Conservation (phyloP, 1,140 invertebrate species). For the Drosophila trapezifrons region DNA sequence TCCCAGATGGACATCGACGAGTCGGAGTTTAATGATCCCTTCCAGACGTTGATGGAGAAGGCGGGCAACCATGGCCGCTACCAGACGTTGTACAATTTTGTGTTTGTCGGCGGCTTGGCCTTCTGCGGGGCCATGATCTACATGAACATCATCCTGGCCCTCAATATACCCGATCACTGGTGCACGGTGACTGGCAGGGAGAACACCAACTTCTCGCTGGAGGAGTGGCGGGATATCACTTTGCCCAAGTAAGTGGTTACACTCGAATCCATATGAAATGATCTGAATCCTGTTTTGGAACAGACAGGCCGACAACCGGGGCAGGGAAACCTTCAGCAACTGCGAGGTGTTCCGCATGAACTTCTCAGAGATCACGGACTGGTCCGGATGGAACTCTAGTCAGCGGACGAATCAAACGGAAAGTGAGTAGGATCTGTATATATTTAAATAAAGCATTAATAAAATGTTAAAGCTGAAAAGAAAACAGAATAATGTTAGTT, state of each 20-base stretch:
- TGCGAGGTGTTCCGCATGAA: constrained; percentile 83
- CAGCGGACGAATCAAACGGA: constrained; percentile 59
- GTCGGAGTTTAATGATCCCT: constrained; percentile 83
- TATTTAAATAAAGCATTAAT: too few species aligned
- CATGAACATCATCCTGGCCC: constrained; percentile 85
- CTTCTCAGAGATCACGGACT: constrained; percentile 71
- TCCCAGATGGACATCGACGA: constrained; percentile 66
- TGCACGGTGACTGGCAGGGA: constrained; percentile 85
- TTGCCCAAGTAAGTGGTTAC: constrained; percentile 84
- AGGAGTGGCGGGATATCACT: constrained; percentile 85
- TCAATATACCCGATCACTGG: constrained; percentile 86
- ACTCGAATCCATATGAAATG: rapidly evolving
- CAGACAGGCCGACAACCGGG: constrained; percentile 75
- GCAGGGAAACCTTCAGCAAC: constrained; percentile 67
- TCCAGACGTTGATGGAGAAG: constrained; percentile 85
- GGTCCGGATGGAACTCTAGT: constrained; percentile 63
- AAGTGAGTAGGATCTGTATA: constrained; percentile 63
- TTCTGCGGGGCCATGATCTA: constrained; percentile 83
- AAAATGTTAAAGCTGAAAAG: neutral
- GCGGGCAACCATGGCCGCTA: constrained; percentile 85
- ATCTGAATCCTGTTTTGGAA: neutral
- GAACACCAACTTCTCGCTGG: constrained; percentile 84
- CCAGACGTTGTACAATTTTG: constrained; percentile 85
- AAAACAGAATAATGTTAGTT: neutral
- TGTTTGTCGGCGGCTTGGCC: constrained; percentile 84